These are phyloP conservation scores for Neoascia interrupta DNA, from an alignment of 2,888 invertebrate species.

Conservation along the genomic window DNA sequence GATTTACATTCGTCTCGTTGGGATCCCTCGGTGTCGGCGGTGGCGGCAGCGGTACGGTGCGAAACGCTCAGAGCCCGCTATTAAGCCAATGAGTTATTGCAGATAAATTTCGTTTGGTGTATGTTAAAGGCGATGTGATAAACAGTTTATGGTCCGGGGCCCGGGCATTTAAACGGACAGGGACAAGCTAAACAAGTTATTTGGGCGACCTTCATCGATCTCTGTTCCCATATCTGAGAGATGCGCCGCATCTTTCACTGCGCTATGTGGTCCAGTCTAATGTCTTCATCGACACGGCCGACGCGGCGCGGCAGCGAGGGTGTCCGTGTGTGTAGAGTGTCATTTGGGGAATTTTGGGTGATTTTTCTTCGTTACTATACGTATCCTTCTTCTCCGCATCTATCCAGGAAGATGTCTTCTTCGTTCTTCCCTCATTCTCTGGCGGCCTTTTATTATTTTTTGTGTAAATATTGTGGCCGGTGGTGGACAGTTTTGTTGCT, in stretches of 20 bases:
- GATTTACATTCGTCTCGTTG: constrained; percentile 56
- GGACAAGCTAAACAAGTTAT: constrained; percentile 67
- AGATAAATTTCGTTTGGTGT: constrained; percentile 59
- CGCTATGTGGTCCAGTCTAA: constrained; percentile 38
- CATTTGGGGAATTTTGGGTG: constrained; percentile 56
- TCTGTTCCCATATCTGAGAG: constrained; percentile 29
- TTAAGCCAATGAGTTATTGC: constrained; percentile 65
- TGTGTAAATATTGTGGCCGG: constrained; percentile 61
- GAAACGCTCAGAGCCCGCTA: constrained; percentile 50
- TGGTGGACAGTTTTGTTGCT: constrained; percentile 44
- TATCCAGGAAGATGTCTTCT: constrained; percentile 17
- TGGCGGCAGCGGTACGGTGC: constrained; percentile 25
- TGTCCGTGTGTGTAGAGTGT: constrained; percentile 40
- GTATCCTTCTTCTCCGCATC: constrained; percentile 3
- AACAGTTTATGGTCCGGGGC: constrained; percentile 61
- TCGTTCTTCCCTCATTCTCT: too few species aligned
- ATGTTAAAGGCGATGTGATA: constrained; percentile 63
- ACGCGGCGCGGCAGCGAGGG: constrained; percentile 8
- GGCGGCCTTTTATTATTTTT: constrained; percentile 34
- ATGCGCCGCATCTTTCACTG: constrained; percentile 24
- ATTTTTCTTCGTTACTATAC: constrained; percentile 62
- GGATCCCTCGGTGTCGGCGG: constrained; percentile 18
- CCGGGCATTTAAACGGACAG: constrained; percentile 65
- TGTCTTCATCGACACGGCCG: constrained; percentile 53
- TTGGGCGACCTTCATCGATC: constrained; percentile 67